phyloP scores from a whole-genome alignment of 2,888 invertebrate genomes.

The Eupelmus urozonus region DNA sequence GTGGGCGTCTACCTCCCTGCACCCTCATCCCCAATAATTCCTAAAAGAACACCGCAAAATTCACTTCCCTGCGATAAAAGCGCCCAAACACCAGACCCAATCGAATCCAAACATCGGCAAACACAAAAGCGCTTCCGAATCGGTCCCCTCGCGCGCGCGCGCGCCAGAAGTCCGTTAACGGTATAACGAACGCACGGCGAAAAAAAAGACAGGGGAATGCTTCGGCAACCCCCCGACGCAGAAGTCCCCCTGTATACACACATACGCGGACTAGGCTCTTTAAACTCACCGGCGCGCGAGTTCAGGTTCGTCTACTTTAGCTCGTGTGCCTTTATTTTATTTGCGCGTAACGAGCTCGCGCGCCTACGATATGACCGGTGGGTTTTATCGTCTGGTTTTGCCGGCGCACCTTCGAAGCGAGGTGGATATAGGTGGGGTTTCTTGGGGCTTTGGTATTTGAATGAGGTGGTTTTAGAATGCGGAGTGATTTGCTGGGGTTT shows the following conservation, averaged over 20 bases:
- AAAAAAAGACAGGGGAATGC: neutral
- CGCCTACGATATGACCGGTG: too few relatives aligned
- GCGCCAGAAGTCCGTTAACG: neutral
- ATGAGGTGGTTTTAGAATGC: too few relatives aligned
- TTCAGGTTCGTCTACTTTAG: neutral
- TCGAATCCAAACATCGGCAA: too few relatives aligned
- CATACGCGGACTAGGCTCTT: too few relatives aligned
- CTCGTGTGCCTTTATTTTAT: neutral
- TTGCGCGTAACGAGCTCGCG: too few relatives aligned
- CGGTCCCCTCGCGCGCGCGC: neutral
- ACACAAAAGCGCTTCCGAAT: neutral
- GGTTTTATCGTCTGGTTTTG: too few relatives aligned
- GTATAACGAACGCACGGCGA: neutral
- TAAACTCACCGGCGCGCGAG: too few relatives aligned
- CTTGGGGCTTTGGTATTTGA: too few relatives aligned
- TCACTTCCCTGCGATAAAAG: slow-evolving; percentile 6
- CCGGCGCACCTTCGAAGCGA: too few relatives aligned
- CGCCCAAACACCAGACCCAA: neutral
- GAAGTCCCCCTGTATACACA: neutral
- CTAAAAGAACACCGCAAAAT: neutral
- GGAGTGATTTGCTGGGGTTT: too few relatives aligned
- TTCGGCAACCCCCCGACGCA: neutral
- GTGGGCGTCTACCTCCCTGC: too few relatives aligned
- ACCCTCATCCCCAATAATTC: neutral
- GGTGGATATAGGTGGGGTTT: too few relatives aligned